Percentiles rank a stretch among this genome's conserved stretches.
Conservation (phyloP, 2,888 invertebrate species). For the Sminthurides aquaticus region DNA sequence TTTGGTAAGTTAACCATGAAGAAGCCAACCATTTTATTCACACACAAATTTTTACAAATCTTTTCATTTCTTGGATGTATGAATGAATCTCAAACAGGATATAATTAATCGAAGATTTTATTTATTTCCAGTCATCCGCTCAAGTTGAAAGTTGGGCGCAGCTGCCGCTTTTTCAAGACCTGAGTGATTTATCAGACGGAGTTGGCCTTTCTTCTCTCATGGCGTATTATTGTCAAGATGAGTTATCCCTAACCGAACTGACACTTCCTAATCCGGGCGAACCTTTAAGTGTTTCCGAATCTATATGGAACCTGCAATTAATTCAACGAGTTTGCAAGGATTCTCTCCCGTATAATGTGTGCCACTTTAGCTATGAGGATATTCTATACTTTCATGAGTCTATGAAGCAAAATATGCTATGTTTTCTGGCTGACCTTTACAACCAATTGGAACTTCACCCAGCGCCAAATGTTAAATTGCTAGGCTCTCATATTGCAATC, state of each 20-base stretch:
- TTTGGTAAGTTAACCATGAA: slow-evolving; percentile 31
- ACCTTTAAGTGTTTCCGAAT: slow-evolving; percentile 35
- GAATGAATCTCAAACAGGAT: neutral
- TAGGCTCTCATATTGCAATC: slow-evolving; percentile 53
- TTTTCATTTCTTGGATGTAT: neutral
- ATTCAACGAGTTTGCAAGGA: slow-evolving; percentile 78
- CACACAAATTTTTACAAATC: neutral
- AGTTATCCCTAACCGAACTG: slow-evolving; percentile 64
- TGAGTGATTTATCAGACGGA: slow-evolving; percentile 85
- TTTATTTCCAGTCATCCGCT: slow-evolving; percentile 31
- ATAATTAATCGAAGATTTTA: neutral
- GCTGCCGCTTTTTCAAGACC: slow-evolving; percentile 54
- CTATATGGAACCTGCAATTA: slow-evolving; percentile 76
- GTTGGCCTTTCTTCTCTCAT: slow-evolving; percentile 78
- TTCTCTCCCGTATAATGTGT: slow-evolving; percentile 77
- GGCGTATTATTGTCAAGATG: slow-evolving; percentile 81
- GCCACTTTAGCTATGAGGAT: slow-evolving; percentile 92
- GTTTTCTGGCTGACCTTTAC: slow-evolving; percentile 87
- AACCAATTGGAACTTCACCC: slow-evolving; percentile 89
- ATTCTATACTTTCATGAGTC: slow-evolving; percentile 89
- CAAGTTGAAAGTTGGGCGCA: slow-evolving; percentile 43
- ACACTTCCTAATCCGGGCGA: slow-evolving; percentile 42
- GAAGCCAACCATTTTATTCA: neutral
- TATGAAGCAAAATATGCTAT: slow-evolving; percentile 82
- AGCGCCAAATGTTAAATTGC: slow-evolving; percentile 75